Evolutionary conservation across 2,888 invertebrate species (phyloP).

Genomic region (Drosophila mimica): DNA sequence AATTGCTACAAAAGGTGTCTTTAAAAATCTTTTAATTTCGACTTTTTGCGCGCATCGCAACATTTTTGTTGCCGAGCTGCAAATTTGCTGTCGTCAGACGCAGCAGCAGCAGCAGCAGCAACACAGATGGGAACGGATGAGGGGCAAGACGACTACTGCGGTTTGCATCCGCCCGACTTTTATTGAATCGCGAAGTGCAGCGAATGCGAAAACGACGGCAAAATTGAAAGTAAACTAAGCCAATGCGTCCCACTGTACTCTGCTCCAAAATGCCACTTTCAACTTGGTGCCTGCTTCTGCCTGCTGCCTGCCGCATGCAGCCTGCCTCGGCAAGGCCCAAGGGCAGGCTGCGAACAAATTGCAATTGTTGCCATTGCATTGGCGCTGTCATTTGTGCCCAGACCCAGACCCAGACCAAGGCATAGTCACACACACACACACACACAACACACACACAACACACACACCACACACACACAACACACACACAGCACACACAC

Average conservation of each 20-base stretch:
- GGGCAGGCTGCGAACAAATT: constrained; percentile 84
- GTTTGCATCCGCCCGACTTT: constrained; percentile 82
- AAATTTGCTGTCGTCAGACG: constrained; percentile 80
- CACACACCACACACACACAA: constrained; percentile 3
- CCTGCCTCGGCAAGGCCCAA: constrained; percentile 53
- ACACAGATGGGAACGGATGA: not conserved
- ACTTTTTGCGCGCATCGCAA: constrained; percentile 55
- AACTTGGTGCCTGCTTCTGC: constrained; percentile 29
- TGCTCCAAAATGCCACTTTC: not conserved
- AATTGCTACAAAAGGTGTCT: constrained; percentile 81
- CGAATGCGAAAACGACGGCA: constrained; percentile 68
- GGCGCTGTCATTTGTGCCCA: constrained; percentile 82
- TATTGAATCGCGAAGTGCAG: constrained; percentile 85
- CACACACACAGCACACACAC: constrained; percentile 4
- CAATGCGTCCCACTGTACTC: constrained; percentile 62
- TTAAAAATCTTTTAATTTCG: constrained; percentile 82
- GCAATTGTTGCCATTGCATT: constrained; percentile 84
- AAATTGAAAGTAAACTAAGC: constrained; percentile 66
- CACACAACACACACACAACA: constrained; percentile 7
- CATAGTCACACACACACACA: constrained; percentile 8
- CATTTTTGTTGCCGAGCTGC: constrained; percentile 54
- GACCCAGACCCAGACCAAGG: constrained; percentile 45
- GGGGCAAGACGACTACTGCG: constrained; percentile 21
- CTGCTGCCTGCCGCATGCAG: not conserved
- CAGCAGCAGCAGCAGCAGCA: not conserved